Evolutionary conservation across 2,113 vertebrate species (phyloP).

Genomic region (Xiphophorus maculatus): DNA sequence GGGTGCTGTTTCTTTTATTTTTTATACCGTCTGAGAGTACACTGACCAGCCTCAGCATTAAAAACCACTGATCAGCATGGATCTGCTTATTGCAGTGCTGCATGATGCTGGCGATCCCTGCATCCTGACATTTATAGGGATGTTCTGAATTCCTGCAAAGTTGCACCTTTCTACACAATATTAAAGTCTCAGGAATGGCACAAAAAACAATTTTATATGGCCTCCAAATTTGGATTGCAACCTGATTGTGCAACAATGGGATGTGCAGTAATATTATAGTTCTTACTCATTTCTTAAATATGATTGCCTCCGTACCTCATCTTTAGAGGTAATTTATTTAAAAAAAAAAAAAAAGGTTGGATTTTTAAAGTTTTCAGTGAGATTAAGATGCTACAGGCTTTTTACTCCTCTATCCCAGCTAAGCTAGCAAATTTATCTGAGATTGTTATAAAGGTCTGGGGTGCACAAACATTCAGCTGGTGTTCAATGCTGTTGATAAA

Average conservation of each 20-base stretch:
- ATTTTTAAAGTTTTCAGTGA: too few relatives aligned
- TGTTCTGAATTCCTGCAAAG: background rate
- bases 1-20: constrained; percentile 12
- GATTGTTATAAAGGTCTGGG: background rate
- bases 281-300: background rate
- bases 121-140: background rate
- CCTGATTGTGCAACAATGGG: background rate
- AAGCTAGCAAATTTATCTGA: background rate
- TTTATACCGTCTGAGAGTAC: constrained; percentile 21
- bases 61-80: background rate
- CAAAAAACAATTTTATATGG: background rate
- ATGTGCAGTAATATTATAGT: background rate
- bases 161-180: background rate
- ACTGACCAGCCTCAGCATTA: background rate
- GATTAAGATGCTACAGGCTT: too few relatives aligned
- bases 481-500: background rate
- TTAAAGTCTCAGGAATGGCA: constrained; percentile 3
- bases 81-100: background rate
- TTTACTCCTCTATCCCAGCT: background rate
- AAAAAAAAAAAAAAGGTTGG: too few relatives aligned
- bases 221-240: background rate
- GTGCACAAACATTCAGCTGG: background rate
- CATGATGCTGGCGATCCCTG: background rate
- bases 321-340: too few relatives aligned
- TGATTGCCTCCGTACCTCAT: too few relatives aligned